These are phyloP conservation scores for Thryonomys swinderianus DNA, from an alignment of 2,113 vertebrate genomes.

Conservation along the genomic window DNA sequence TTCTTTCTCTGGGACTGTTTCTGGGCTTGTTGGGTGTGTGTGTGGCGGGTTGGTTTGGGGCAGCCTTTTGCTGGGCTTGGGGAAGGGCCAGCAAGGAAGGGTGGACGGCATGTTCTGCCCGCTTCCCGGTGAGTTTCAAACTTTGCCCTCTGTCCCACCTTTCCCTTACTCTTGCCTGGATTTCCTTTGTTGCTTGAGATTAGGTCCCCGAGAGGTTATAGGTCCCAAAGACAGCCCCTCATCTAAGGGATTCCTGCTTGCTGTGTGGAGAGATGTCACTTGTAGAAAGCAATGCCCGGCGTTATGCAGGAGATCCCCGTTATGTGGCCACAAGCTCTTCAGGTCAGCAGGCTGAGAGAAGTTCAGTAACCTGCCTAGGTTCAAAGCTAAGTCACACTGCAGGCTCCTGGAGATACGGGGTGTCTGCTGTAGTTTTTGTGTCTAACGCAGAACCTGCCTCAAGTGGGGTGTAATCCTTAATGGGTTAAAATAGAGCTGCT, in stretches of 20 bases:
- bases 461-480: neutral
- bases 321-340: neutral
- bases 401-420: neutral
- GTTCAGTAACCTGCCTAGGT: neutral
- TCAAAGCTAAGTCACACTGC: neutral
- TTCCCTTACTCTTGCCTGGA: neutral
- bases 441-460: neutral
- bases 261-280: constrained; percentile 90
- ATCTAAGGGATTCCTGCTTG: constrained; percentile 85
- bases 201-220: neutral
- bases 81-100: neutral
- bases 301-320: constrained; percentile 88
- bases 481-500: neutral
- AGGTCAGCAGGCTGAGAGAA: neutral
- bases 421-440: rapidly evolving
- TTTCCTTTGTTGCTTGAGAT: neutral
- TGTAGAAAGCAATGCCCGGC: constrained; percentile 90
- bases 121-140: neutral
- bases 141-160: neutral
- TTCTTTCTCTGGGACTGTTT: neutral
- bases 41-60: no score
- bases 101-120: neutral
- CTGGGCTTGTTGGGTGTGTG: neutral
- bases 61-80: neutral
- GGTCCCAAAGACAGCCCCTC: constrained; percentile 58